Evolutionary conservation across 2,113 vertebrate genomes (phyloP), one percentile per base, ranked within the genome.

Genomic region (Siphamia tubifer): DNA sequence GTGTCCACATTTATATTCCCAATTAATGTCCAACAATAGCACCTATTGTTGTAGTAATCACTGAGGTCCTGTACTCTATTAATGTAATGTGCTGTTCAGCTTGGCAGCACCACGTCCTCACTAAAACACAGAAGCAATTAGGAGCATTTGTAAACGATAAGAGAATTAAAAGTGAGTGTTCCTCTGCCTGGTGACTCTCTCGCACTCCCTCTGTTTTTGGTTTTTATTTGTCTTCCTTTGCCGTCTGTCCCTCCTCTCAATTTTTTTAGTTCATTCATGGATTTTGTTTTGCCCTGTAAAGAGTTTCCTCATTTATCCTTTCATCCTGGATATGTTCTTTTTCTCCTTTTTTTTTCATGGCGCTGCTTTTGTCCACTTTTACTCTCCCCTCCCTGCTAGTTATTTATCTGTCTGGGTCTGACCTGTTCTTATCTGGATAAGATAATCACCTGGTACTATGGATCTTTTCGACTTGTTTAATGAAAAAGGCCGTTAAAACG

Each of bases 121-220:
- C 72, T 84, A 49, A 84, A 85, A 84, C 83, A 85, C 11, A 56
- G 58, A 54, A 25, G 13, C 83, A 89, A 87, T 87, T 87, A 87
- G 71, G 32, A 76, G 68, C 74, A 68, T 90, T 86, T 84, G 81
- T 68, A 81, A 83, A 81, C 1, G 77, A 85, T 86, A 77, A 82
- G 81, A 84, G 79, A 84, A 82, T 83, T 84, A 74, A 73, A 81
- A 68, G 67, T 21, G 60, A 84, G 64, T 71, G 48, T 81, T 75
- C 42, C 48, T 55, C 51, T 74, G 82, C 55, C 65, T 49, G 60
- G 55, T 5, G 36, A 60, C 64, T 32, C 68, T 57, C 35, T 36
- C 31, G 38, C 6, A 63, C 44, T 68, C 60, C 66, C 43, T 48
- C 19, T 38, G 21, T 43, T 12, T 32, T 15, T 52, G 28, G 21